Conservation (phyloP, 2,888 invertebrate genomes). For the Tipula helvola region DNA sequence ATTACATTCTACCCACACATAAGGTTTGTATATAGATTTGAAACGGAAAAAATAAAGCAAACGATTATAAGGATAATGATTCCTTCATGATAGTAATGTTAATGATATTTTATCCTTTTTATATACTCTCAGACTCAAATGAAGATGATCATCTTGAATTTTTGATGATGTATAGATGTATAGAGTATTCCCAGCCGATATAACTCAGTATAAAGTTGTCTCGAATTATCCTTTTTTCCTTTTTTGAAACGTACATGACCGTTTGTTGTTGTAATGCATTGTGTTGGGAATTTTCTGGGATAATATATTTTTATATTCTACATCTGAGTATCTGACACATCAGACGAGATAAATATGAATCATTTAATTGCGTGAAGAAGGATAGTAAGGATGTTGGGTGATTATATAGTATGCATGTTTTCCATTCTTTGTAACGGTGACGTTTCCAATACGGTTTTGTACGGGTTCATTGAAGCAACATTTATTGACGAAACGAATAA, state of each 20-base stretch:
- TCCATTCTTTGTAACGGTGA: too few species aligned
- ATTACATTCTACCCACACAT: not conserved
- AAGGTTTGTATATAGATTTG: not conserved
- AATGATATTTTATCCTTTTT: not conserved
- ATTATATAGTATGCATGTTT: too few species aligned
- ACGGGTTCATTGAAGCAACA: too few species aligned
- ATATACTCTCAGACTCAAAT: not conserved
- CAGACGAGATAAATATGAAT: too few species aligned
- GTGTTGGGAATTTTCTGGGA: not conserved
- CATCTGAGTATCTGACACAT: not conserved
- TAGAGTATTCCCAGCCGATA: not conserved
- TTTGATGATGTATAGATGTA: not conserved
- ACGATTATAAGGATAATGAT: not conserved
- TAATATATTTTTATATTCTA: not conserved
- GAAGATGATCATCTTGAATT: not conserved
- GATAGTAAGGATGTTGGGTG: too few species aligned
- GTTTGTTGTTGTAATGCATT: not conserved
- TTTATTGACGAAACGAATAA: too few species aligned
- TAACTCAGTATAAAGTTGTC: not conserved
- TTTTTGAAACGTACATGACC: not conserved
- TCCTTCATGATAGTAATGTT: not conserved
- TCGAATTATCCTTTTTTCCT: not conserved
- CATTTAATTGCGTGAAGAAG: too few species aligned
- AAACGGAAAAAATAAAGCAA: not conserved
- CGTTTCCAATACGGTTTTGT: too few species aligned